phyloP scores from a whole-genome alignment of 1,140 invertebrate genomes.

The Danaus melanippus region DNA sequence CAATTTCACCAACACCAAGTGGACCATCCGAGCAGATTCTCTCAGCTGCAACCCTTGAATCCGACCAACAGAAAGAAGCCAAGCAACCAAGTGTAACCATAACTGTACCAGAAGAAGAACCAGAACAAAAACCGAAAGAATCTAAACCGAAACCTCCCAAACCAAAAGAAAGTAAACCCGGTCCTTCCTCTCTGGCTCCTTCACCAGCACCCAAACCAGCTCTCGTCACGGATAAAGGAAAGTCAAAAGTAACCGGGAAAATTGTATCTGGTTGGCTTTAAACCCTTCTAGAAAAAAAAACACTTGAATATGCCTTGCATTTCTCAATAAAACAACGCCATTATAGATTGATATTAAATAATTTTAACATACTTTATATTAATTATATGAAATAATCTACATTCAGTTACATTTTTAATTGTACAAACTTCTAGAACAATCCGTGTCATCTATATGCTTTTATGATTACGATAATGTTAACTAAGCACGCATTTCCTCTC shows the following conservation, averaged over 20 bases:
- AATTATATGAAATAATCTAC: too few relatives aligned
- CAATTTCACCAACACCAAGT: constrained; percentile 49
- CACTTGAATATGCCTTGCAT: too few relatives aligned
- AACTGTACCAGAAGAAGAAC: constrained; percentile 17
- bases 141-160: constrained; percentile 30
- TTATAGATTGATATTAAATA: too few relatives aligned
- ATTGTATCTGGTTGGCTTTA: constrained; percentile 79
- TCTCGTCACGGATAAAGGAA: constrained; percentile 70
- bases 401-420: too few relatives aligned
- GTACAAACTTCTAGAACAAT: too few relatives aligned
- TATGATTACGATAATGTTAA: too few relatives aligned
- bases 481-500: too few relatives aligned
- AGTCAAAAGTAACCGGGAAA: constrained; percentile 79
- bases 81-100: constrained; percentile 17
- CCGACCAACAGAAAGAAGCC: constrained; percentile 30
- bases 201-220: constrained; percentile 34
- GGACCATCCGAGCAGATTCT: constrained; percentile 41
- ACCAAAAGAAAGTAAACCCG: constrained; percentile 22
- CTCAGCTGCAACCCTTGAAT: constrained; percentile 43
- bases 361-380: too few relatives aligned
- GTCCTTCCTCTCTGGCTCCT: constrained; percentile 16
- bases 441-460: too few relatives aligned
- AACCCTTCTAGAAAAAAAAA: background rate
- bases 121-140: constrained; percentile 17
- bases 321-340: too few relatives aligned